Conservation (phyloP, 2,113 vertebrate genomes). For the Scartelaos histophorus region DNA sequence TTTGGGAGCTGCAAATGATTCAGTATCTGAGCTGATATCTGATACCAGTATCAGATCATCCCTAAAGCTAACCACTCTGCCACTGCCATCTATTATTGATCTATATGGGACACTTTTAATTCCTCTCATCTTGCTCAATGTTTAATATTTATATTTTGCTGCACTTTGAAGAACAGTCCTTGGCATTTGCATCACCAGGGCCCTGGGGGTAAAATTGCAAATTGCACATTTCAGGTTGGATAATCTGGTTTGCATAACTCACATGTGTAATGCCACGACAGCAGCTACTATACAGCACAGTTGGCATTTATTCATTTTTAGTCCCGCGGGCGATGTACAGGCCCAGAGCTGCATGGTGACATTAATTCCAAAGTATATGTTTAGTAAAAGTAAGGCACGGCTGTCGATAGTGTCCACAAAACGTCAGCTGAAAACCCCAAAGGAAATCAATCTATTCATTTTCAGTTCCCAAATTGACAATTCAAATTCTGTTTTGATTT, state of each 20-base stretch:
- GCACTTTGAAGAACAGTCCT: conserved; percentile 1
- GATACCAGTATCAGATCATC: no score
- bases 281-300: conserved; percentile 18
- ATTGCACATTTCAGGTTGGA: conserved; percentile 55
- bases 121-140: neutral
- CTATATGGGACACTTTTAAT: neutral
- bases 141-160: neutral
- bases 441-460: neutral
- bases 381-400: neutral
- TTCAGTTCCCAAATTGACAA: neutral
- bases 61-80: neutral
- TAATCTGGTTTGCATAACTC: conserved; percentile 38
- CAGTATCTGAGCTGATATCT: no score
- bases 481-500: neutral
- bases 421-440: no score
- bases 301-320: conserved; percentile 27
- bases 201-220: conserved; percentile 42
- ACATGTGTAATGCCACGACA: conserved; percentile 27
- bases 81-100: neutral
- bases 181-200: conserved; percentile 38
- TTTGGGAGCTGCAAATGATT: no score
- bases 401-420: neutral
- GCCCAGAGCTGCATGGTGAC: conserved; percentile 19
- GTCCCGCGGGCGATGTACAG: conserved; percentile 20
- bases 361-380: conserved; percentile 25